Percentiles rank a stretch among this genome's conserved stretches.
phyloP scores from a whole-genome alignment of 2,888 invertebrate species.

The Pristionchus fissidentatus region DNA sequence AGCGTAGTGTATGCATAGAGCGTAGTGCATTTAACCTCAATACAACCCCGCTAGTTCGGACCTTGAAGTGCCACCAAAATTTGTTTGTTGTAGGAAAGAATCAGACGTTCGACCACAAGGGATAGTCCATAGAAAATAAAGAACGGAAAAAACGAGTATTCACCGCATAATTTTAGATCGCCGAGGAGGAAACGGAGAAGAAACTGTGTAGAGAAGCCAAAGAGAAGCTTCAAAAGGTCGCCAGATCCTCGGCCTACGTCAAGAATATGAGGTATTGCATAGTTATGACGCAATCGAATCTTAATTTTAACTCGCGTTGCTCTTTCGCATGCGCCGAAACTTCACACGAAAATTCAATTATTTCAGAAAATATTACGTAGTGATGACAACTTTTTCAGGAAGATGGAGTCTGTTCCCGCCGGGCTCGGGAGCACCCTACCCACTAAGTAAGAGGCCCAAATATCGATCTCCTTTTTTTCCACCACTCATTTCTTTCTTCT shows the following conservation, averaged over 20 bases:
- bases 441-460: neutral
- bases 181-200: neutral
- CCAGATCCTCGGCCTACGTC: slow-evolving; percentile 16
- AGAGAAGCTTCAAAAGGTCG: slow-evolving; percentile 25
- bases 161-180: neutral
- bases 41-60: no score
- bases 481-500: no score
- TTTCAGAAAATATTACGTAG: neutral
- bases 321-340: neutral
- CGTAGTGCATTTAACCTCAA: no score
- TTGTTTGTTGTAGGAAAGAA: no score
- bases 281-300: neutral
- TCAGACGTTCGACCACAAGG: no score
- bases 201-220: neutral
- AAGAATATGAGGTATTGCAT: slow-evolving; percentile 26
- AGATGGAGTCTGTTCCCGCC: slow-evolving; percentile 37
- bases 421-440: neutral
- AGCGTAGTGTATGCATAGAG: no score
- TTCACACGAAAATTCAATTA: neutral
- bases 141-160: neutral
- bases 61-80: no score
- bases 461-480: neutral
- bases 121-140: neutral
- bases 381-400: neutral
- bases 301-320: neutral